Percentiles rank a stretch among this genome's conserved stretches.
These are phyloP conservation scores for Epinephelus moara DNA, from an alignment of 2,113 vertebrate species.

Conservation along the genomic window DNA sequence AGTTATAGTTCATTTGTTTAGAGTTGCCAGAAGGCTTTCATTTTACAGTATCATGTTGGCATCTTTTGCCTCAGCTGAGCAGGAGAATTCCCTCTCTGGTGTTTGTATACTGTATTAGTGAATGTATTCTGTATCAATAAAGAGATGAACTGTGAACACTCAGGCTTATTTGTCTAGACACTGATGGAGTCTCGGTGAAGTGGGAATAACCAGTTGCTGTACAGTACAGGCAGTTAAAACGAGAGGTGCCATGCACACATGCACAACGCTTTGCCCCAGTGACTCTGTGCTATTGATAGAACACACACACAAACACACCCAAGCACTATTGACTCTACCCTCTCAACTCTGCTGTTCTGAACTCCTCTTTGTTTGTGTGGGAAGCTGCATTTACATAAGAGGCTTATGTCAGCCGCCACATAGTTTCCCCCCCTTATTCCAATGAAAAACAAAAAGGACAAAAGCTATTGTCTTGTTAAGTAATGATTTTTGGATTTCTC, in stretches of 20 bases:
- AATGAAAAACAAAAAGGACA: conserved; percentile 85
- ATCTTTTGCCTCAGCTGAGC: conserved; percentile 59
- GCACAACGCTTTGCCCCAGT: conserved; percentile 64
- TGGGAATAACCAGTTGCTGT: conserved; percentile 67
- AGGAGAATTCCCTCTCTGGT: conserved; percentile 49
- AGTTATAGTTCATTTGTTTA: conserved; percentile 78
- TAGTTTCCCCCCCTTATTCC: conserved; percentile 72
- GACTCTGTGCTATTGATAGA: conserved; percentile 74
- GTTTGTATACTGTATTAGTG: conserved; percentile 35
- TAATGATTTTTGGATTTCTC: conserved; percentile 85
- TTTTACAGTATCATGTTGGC: conserved; percentile 65
- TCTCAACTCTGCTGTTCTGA: conserved; percentile 80
- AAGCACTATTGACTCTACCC: conserved; percentile 71
- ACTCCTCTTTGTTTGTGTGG: conserved; percentile 86
- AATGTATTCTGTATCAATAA: conserved; percentile 59
- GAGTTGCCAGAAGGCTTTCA: conserved; percentile 71
- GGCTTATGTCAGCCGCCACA: conserved; percentile 84
- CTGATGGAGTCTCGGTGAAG: conserved; percentile 58
- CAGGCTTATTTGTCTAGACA: conserved; percentile 70
- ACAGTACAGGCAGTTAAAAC: conserved; percentile 56
- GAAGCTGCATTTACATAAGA: conserved; percentile 88
- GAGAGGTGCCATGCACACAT: conserved; percentile 45
- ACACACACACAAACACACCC: conserved; percentile 33
- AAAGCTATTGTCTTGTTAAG: conserved; percentile 87
- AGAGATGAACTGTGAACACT: conserved; percentile 55